Conservation (phyloP, 1,140 invertebrate genomes). For the Scaptodrosophila lebanonensis region DNA sequence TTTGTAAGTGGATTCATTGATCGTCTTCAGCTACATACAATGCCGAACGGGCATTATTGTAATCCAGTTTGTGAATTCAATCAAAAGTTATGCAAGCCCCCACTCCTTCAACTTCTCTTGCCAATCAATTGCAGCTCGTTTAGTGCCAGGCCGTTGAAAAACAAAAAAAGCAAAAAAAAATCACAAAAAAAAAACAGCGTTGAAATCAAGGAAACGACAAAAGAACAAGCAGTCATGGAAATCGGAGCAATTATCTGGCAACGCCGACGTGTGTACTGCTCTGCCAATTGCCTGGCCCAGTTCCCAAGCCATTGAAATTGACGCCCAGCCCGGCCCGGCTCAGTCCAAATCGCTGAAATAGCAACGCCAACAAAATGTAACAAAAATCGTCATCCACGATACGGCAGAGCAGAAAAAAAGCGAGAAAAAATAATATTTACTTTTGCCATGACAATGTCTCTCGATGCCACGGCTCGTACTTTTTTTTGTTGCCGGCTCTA, state of each 20-base stretch:
- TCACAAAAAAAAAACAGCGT: conserved; percentile 15
- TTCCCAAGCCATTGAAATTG: no score
- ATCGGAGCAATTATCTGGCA: conserved; percentile 62
- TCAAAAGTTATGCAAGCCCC: no score
- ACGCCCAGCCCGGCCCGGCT: no score
- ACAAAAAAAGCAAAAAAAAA: conserved; percentile 28
- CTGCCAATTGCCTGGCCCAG: no score
- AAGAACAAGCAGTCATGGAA: conserved; percentile 44
- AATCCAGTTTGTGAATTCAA: no score
- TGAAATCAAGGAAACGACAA: conserved; percentile 2
- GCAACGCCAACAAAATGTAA: conserved; percentile 28
- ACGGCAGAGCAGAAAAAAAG: conserved; percentile 5
- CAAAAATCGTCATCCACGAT: conserved; percentile 25
- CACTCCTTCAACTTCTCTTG: neutral
- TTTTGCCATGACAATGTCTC: conserved; percentile 70
- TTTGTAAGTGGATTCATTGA: no score
- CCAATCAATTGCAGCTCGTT: conserved; percentile 2
- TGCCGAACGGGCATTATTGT: no score
- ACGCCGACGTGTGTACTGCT: no score
- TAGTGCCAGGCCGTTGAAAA: neutral
- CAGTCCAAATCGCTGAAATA: no score
- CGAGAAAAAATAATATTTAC: conserved; percentile 61
- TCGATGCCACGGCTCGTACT: conserved; percentile 5
- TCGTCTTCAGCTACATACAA: no score
- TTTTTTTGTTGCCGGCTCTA: conserved; percentile 1